These are phyloP conservation scores for Rhinogobio ventralis DNA, from an alignment of 2,797 vertebrate genomes.

Conservation along the genomic window DNA sequence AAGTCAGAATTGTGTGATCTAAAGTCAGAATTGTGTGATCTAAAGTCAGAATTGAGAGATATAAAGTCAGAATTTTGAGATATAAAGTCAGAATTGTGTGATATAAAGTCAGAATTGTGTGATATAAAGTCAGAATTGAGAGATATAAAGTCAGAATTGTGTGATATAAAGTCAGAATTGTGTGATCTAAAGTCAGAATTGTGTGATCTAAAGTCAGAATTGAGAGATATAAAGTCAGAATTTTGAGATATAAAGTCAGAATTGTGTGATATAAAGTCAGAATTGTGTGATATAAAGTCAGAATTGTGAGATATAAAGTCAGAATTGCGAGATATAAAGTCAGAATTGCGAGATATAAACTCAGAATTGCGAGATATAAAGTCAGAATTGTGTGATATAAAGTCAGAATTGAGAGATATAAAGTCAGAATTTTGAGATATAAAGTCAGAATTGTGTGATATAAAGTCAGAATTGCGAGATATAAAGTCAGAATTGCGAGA, in stretches of 20 bases:
- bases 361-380: background rate
- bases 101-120: fast-evolving
- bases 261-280: background rate
- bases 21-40: fast-evolving
- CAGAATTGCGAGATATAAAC: background rate
- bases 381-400: fast-evolving
- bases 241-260: too few relatives aligned
- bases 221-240: fast-evolving
- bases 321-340: too few relatives aligned
- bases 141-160: background rate
- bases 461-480: background rate
- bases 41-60: fast-evolving
- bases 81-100: too few relatives aligned
- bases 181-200: fast-evolving
- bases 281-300: background rate
- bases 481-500: background rate
- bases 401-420: too few relatives aligned
- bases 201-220: too few relatives aligned
- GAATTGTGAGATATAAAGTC: background rate
- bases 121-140: fast-evolving
- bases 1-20: too few relatives aligned
- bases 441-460: fast-evolving
- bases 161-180: background rate
- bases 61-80: too few relatives aligned
- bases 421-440: fast-evolving